These are phyloP conservation scores for Hydrolagus affinis DNA, from an alignment of 2,113 vertebrate species.

Conservation along the genomic window DNA sequence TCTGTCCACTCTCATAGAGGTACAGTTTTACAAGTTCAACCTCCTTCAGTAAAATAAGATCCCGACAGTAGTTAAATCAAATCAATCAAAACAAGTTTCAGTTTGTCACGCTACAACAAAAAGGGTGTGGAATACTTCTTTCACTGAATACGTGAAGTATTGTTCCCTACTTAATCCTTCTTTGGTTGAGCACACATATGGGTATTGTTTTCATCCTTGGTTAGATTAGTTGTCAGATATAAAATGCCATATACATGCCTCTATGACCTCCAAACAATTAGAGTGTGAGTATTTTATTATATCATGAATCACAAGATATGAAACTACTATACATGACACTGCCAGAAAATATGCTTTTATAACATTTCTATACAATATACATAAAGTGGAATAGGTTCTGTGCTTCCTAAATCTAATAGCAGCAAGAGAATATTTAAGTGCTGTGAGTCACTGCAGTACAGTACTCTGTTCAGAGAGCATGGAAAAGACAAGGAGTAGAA, in stretches of 20 bases:
- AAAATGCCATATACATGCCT: not conserved
- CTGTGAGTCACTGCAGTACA: too few relatives aligned
- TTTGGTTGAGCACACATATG: not conserved
- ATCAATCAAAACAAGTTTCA: not conserved
- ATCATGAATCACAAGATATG: not conserved
- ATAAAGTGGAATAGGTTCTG: not conserved
- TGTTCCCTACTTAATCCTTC: constrained; percentile 6
- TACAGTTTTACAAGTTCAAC: not conserved
- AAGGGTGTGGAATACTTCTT: not conserved
- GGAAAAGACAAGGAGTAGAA: not conserved
- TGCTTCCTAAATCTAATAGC: too few relatives aligned
- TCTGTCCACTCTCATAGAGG: not conserved
- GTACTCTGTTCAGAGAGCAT: too few relatives aligned
- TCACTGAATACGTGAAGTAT: not conserved
- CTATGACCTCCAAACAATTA: not conserved
- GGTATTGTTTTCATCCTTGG: constrained; percentile 20
- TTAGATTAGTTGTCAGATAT: not conserved
- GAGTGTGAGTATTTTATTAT: not conserved
- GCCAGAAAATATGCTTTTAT: not conserved
- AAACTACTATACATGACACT: not conserved
- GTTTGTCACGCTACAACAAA: not conserved
- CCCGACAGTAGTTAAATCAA: not conserved
- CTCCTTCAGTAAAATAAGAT: not conserved
- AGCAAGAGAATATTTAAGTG: too few relatives aligned
- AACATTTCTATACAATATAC: not conserved